Conservation (phyloP, 2,888 invertebrate genomes). For the Podotricha telesiphe region DNA sequence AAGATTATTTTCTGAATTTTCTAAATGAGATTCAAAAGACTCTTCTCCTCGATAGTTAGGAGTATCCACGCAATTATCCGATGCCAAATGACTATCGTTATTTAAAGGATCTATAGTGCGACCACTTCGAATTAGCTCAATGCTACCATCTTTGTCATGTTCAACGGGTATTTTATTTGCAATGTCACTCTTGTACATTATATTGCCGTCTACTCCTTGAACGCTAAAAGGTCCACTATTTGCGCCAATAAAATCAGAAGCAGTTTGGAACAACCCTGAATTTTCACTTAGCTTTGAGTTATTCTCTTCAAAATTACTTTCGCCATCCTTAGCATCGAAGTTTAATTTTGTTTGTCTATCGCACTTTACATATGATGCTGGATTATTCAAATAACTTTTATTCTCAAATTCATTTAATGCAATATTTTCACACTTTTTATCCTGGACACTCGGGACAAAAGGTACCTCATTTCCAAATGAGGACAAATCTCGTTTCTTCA, state of each 20-base stretch:
- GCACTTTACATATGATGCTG: constrained; percentile 45
- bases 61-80: constrained; percentile 54
- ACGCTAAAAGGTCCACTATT: constrained; percentile 69
- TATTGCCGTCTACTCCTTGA: constrained; percentile 70
- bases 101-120: constrained; percentile 37
- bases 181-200: constrained; percentile 64
- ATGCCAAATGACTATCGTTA: constrained; percentile 48
- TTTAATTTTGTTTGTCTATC: constrained; percentile 37
- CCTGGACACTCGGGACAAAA: constrained; percentile 67
- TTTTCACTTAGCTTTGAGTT: neutral
- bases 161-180: constrained; percentile 58
- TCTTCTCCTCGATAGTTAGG: constrained; percentile 65
- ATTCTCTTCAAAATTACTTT: neutral
- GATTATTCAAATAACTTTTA: constrained; percentile 67
- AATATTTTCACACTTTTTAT: constrained; percentile 73
- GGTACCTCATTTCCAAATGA: constrained; percentile 64
- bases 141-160: constrained; percentile 29
- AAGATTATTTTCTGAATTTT: constrained; percentile 63
- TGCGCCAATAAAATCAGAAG: constrained; percentile 62
- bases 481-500: constrained; percentile 64
- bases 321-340: constrained; percentile 27
- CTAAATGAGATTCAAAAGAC: constrained; percentile 64
- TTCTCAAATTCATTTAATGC: constrained; percentile 80
- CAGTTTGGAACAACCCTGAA: constrained; percentile 47
- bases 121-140: constrained; percentile 25